phyloP scores from a whole-genome alignment of 2,888 invertebrate species.

The Drosophila crucigera region DNA sequence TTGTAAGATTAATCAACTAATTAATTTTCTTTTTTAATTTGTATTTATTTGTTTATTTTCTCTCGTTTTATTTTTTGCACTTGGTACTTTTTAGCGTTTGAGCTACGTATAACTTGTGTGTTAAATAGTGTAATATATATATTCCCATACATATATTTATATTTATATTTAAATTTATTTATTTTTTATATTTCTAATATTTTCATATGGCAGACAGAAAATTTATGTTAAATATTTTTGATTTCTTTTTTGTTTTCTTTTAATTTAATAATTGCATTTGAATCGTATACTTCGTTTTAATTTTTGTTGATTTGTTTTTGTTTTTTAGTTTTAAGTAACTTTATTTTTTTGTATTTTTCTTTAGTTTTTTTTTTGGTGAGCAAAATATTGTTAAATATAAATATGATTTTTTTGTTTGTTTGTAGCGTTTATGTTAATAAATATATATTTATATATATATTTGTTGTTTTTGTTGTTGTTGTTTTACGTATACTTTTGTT shows the following conservation, averaged over 20 bases:
- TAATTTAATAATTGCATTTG: conserved; percentile 83
- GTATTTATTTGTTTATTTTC: conserved; percentile 29
- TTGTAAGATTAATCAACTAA: conserved; percentile 45
- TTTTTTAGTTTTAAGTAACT: conserved; percentile 56
- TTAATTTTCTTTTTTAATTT: conserved; percentile 37
- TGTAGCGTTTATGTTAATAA: conserved; percentile 48
- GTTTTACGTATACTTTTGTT: conserved; percentile 85
- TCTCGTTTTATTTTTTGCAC: conserved; percentile 70
- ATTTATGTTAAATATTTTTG: conserved; percentile 54
- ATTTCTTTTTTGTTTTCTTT: conserved; percentile 57
- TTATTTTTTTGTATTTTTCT: conserved; percentile 42
- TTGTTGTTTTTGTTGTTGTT: conserved; percentile 38
- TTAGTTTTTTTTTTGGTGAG: conserved; percentile 66
- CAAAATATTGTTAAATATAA: conserved; percentile 77
- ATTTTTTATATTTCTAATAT: conserved; percentile 39
- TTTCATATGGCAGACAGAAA: conserved; percentile 72
- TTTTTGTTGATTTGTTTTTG: conserved; percentile 57
- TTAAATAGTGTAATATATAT: conserved; percentile 60
- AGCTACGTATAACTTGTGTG: conserved; percentile 74
- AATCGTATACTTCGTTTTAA: conserved; percentile 83
- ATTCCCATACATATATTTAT: conserved; percentile 29
- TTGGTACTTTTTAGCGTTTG: conserved; percentile 79
- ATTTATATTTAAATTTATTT: conserved; percentile 21
- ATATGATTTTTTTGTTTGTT: conserved; percentile 53
- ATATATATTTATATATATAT: conserved; percentile 42